Percentiles rank a stretch among this genome's conserved stretches.
These are phyloP conservation scores for Scaptomyza montana DNA, from an alignment of 1,140 invertebrate species.

Conservation along the genomic window DNA sequence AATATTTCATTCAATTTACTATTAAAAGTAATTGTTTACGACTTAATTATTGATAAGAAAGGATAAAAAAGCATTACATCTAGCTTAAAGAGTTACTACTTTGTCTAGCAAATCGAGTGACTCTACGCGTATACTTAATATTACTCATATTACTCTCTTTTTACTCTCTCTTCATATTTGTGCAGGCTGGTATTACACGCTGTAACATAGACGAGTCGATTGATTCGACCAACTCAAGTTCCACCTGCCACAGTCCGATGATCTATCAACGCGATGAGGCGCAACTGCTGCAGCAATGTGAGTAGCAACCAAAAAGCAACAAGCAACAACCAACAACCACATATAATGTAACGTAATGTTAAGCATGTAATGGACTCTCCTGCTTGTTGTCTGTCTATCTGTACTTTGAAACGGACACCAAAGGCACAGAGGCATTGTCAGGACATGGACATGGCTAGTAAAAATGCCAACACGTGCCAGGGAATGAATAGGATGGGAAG, in stretches of 20 bases:
- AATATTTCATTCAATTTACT: too few species aligned
- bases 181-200: conserved; percentile 79
- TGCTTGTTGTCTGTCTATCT: neutral
- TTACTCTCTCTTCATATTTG: neutral
- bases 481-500: neutral
- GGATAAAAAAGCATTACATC: too few species aligned
- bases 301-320: conserved; percentile 46
- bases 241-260: conserved; percentile 83
- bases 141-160: neutral
- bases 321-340: too few species aligned
- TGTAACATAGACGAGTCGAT: conserved; percentile 83
- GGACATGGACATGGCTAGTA: conserved; percentile 49
- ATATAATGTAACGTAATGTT: conserved; percentile 5
- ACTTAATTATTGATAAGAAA: too few species aligned
- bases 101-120: too few species aligned
- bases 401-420: neutral
- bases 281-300: conserved; percentile 78
- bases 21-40: too few species aligned
- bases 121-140: conserved; percentile 24
- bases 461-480: conserved; percentile 62
- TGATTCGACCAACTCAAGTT: conserved; percentile 81
- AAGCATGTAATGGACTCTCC: conserved; percentile 38
- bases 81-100: too few species aligned
- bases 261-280: conserved; percentile 81
- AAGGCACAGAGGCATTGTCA: neutral